Conservation (phyloP, 2,888 invertebrate genomes). For the Sminthurides aquaticus region DNA sequence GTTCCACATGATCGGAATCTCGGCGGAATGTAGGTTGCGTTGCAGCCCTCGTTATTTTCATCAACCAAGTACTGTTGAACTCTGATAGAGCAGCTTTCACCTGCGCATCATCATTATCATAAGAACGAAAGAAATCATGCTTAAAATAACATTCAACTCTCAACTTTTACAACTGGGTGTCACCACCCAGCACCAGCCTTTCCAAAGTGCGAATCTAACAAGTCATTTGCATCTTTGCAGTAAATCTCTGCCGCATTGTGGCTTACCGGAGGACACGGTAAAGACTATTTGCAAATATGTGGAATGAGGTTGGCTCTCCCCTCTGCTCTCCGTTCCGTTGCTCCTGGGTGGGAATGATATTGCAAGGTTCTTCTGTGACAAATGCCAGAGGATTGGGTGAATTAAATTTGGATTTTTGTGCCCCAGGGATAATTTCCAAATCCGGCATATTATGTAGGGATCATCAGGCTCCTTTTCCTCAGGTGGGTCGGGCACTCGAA, state of each 20-base stretch:
- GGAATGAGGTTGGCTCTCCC: neutral
- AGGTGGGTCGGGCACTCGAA: neutral
- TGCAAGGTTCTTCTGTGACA: slow-evolving; percentile 6
- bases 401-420: slow-evolving; percentile 12
- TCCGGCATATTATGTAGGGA: slow-evolving; percentile 18
- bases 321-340: neutral
- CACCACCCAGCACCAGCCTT: too few relatives aligned
- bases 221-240: neutral
- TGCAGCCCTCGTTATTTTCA: slow-evolving; percentile 10
- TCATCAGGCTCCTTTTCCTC: neutral
- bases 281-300: slow-evolving; percentile 9
- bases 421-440: slow-evolving; percentile 16
- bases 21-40: slow-evolving; percentile 2
- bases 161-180: too few relatives aligned
- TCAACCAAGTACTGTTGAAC: slow-evolving; percentile 22
- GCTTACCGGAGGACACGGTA: slow-evolving; percentile 18
- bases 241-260: neutral
- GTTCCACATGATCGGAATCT: slow-evolving; percentile 17
- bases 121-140: too few relatives aligned
- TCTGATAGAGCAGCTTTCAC: slow-evolving; percentile 17
- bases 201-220: too few relatives aligned
- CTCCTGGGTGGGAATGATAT: slow-evolving; percentile 5
- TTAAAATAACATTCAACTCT: too few relatives aligned
- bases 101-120: too few relatives aligned
- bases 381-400: slow-evolving; percentile 22